Evolutionary conservation across 2,797 vertebrate genomes (phyloP), one percentile per base, ranked within the genome.

Genomic region (Sebastes steindachneri): DNA sequence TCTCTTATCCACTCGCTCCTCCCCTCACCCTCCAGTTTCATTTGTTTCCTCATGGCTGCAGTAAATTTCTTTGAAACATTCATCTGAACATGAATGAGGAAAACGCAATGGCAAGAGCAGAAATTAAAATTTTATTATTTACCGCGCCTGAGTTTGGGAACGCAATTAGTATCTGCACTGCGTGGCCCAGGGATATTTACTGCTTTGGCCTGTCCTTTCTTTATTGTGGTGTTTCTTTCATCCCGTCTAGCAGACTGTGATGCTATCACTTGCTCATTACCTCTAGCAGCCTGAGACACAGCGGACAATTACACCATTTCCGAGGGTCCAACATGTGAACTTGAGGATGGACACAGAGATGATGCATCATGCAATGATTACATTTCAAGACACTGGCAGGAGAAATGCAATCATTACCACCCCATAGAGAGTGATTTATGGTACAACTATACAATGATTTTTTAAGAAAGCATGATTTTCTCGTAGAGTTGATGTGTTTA

Each of bases 101-200:
- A 89, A 96, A 91, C 88, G 95, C 96, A 96, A 96, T 94, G 89
- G 91, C 93, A 90, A 92, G 89, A 85, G 80, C 80, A 94, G 96
- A 97, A 98, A 98, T 98, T 97, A 97, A 97, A 98, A 97, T 98
- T 97, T 97, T 95, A 98, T 98, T 98, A 98, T 99, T 99, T 98
- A 97, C 97, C 95, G 89, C 95, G 91, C 93, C 95, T 84, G 90
- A 94, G 95, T 95, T 96, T 93, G 94, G 90, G 94, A 96, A 95
- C 93, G 96, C 97, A 98, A 98, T 99, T 98, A 98, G 97, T 96
- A 97, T 97, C 95, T 97, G 96, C 90, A 89, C 89, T 96, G 96
- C 96, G 95, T 96, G 95, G 97, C 95, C 93, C 92, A 92, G 94
- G 90, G 95, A 94, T 96, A 96, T 96, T 96, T 95, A 96, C 93